These are phyloP conservation scores for Lepidostoma basale DNA, from an alignment of 1,140 invertebrate genomes.

Conservation along the genomic window DNA sequence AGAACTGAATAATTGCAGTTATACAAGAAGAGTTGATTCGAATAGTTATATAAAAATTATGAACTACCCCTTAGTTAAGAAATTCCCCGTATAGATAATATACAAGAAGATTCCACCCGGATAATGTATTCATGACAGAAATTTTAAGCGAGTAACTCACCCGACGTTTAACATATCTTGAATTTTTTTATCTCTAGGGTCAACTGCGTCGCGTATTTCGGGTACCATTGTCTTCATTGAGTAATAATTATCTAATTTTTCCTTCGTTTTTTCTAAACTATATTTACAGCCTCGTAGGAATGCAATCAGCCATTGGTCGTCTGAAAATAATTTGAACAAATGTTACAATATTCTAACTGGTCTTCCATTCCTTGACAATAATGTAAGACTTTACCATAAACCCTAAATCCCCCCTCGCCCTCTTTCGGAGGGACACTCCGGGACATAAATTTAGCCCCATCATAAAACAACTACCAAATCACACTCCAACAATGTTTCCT, in stretches of 20 bases:
- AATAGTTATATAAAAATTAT: not conserved
- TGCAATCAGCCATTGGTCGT: slow-evolving; percentile 75
- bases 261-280: slow-evolving; percentile 80
- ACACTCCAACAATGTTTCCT: too few relatives aligned
- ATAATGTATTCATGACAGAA: slow-evolving; percentile 52
- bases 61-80: slow-evolving; percentile 52
- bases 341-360: too few relatives aligned
- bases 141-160: slow-evolving; percentile 44
- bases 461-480: too few relatives aligned
- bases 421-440: too few relatives aligned
- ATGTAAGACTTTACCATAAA: too few relatives aligned
- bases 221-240: slow-evolving; percentile 51
- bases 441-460: too few relatives aligned
- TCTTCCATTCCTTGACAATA: too few relatives aligned
- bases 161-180: slow-evolving; percentile 57
- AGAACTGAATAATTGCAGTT: too few relatives aligned
- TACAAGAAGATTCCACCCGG: slow-evolving; percentile 63
- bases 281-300: slow-evolving; percentile 85
- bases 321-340: too few relatives aligned
- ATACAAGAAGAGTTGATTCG: not conserved
- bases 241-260: slow-evolving; percentile 80
- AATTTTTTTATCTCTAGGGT: slow-evolving; percentile 55
- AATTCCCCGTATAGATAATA: slow-evolving; percentile 59
- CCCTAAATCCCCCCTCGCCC: too few relatives aligned
- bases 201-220: slow-evolving; percentile 51